Conservation (phyloP, 2,797 vertebrate species). For the Linurgus olivaceus region DNA sequence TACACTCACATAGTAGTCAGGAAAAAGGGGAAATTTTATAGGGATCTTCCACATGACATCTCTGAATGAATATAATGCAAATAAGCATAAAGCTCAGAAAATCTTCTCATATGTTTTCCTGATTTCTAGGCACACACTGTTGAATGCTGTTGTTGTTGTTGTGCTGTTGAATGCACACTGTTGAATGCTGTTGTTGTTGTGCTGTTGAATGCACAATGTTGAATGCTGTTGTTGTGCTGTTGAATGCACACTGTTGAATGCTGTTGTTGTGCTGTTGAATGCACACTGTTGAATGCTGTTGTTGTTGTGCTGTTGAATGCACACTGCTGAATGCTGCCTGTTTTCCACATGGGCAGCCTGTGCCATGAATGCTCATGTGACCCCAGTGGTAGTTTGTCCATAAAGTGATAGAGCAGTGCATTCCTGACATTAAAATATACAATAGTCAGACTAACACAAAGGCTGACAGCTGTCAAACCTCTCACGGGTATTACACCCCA, state of each 20-base stretch:
- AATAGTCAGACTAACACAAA: background rate
- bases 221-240: too few species aligned
- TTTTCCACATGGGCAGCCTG: rapidly evolving
- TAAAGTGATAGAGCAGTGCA: background rate
- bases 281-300: background rate
- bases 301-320: too few species aligned
- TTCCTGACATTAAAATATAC: background rate
- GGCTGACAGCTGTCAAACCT: background rate
- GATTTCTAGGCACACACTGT: background rate
- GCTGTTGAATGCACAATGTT: too few species aligned
- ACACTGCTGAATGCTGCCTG: background rate
- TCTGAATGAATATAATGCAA: background rate
- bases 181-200: too few species aligned
- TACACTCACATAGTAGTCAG: background rate
- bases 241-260: too few species aligned
- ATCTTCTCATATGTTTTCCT: background rate
- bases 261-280: too few species aligned
- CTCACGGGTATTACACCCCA: background rate
- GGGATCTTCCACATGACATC: background rate
- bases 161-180: background rate
- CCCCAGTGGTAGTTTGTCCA: background rate
- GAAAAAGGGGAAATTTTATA: background rate
- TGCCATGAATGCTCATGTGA: background rate
- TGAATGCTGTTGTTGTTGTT: background rate
- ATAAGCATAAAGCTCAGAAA: background rate